These are phyloP conservation scores for Heliconius nattereri DNA, from an alignment of 1,140 invertebrate genomes.

Conservation along the genomic window DNA sequence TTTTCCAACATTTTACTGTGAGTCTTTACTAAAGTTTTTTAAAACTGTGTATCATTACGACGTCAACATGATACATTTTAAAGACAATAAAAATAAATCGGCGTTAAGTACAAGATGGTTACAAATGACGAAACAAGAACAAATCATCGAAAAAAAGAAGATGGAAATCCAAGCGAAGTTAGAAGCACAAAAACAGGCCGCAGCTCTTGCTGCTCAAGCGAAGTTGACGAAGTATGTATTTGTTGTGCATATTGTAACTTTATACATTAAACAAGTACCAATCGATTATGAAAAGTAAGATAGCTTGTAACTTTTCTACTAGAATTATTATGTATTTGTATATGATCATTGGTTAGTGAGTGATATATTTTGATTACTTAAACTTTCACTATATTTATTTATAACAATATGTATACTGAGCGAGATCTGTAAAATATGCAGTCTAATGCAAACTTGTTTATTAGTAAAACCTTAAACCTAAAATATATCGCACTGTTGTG, in stretches of 20 bases:
- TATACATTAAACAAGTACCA: neutral
- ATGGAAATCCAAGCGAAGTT: slow-evolving; percentile 78
- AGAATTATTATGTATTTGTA: neutral
- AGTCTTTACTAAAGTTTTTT: neutral
- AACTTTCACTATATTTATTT: too few relatives aligned
- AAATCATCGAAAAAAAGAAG: slow-evolving; percentile 90
- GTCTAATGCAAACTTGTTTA: too few relatives aligned
- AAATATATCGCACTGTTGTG: too few relatives aligned
- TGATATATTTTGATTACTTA: too few relatives aligned
- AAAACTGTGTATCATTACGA: neutral
- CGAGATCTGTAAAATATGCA: too few relatives aligned
- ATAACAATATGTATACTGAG: too few relatives aligned
- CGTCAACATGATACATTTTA: slow-evolving; percentile 65
- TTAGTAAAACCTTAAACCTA: too few relatives aligned
- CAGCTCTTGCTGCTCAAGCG: slow-evolving; percentile 71
- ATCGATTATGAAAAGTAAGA: neutral
- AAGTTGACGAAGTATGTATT: slow-evolving; percentile 65
- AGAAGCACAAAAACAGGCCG: slow-evolving; percentile 75
- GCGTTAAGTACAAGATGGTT: slow-evolving; percentile 82
- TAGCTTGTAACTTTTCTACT: neutral
- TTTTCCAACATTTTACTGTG: neutral
- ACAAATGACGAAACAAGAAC: slow-evolving; percentile 91
- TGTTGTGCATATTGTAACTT: neutral
- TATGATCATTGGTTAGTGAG: neutral
- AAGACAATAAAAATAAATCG: slow-evolving; percentile 73